Percentiles rank a stretch among this genome's conserved stretches.
phyloP scores from a whole-genome alignment of 1,140 invertebrate genomes.

The Conus ventricosus region DNA sequence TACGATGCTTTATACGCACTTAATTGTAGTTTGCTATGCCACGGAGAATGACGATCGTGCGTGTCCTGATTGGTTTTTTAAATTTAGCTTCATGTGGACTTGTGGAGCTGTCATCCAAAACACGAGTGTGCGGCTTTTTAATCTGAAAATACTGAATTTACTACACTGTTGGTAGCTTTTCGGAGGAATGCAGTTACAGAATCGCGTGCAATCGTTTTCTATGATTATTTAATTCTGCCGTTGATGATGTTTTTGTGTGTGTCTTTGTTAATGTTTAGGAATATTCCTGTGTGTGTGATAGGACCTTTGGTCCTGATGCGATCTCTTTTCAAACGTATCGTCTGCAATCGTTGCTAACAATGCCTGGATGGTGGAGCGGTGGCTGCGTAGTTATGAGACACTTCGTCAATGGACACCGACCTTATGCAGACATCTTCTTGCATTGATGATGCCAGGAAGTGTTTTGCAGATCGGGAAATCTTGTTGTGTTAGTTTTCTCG shows the following conservation, averaged over 20 bases:
- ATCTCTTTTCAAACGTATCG: neutral
- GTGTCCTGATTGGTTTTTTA: neutral
- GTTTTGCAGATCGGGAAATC: neutral
- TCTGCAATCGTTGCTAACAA: neutral
- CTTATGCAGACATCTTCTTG: neutral
- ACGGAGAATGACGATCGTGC: neutral
- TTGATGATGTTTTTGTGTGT: neutral
- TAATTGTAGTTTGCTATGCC: neutral
- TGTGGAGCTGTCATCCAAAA: neutral
- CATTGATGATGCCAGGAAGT: neutral
- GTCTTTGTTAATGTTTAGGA: neutral
- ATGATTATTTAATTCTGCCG: neutral
- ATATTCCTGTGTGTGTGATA: neutral
- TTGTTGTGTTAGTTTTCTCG: neutral
- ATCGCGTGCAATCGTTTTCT: neutral
- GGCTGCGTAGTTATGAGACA: neutral
- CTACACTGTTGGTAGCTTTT: neutral
- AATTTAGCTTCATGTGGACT: neutral
- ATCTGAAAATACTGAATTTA: neutral
- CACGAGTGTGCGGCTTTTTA: neutral
- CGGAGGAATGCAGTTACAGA: neutral
- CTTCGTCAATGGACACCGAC: neutral
- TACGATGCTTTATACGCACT: neutral
- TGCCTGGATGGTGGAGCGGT: neutral
- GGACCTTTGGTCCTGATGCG: too few species aligned